phyloP scores from a whole-genome alignment of 1,140 invertebrate genomes.

The Drosophila parabipectinata region DNA sequence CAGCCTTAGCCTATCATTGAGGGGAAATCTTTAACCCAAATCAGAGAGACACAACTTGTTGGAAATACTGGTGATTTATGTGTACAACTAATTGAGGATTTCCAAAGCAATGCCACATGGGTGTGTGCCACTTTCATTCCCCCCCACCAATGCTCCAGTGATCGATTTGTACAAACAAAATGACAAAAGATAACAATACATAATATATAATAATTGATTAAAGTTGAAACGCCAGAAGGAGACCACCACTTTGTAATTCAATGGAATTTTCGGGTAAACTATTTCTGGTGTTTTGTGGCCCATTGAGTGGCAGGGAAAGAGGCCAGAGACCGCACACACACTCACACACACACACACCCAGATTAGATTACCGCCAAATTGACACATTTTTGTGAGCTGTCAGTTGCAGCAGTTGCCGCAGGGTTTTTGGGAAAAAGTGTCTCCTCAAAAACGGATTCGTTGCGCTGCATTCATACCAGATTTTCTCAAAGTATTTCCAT shows the following conservation, averaged over 20 bases:
- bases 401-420: constrained; percentile 34
- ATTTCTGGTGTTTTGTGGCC: background rate
- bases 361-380: constrained; percentile 80
- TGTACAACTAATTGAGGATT: constrained; percentile 74
- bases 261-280: constrained; percentile 47
- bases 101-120: constrained; percentile 22
- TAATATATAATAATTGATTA: constrained; percentile 75
- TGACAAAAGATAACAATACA: constrained; percentile 57
- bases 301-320: constrained; percentile 7
- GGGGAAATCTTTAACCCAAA: constrained; percentile 66
- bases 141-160: constrained; percentile 9
- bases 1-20: constrained; percentile 36
- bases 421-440: constrained; percentile 13
- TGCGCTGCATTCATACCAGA: constrained; percentile 53
- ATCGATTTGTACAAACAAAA: constrained; percentile 77
- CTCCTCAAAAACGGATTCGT: constrained; percentile 51
- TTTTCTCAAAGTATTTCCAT: constrained; percentile 18
- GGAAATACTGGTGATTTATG: constrained; percentile 54
- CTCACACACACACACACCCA: constrained; percentile 68
- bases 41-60: constrained; percentile 21
- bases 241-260: constrained; percentile 50
- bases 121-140: constrained; percentile 66
- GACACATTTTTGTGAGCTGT: constrained; percentile 70
- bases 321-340: constrained; percentile 64
- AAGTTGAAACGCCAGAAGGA: constrained; percentile 44